Evolutionary conservation across 2,888 invertebrate species (phyloP), one percentile per base, ranked within the genome.

Genomic region (Drosophila meridiana): DNA sequence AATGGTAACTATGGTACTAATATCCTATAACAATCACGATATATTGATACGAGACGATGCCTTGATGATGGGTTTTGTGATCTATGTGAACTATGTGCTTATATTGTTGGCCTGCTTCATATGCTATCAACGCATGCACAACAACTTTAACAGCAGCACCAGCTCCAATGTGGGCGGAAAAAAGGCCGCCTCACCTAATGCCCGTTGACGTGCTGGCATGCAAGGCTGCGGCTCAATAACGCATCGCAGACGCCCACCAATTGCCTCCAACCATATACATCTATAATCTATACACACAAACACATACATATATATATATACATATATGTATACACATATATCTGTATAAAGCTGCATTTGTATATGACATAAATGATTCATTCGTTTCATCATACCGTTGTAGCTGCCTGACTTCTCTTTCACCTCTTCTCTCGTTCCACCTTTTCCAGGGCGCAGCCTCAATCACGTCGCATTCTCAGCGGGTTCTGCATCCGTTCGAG

Each of bases 391-490:
- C 47, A 48, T 45, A 59, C 62, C 62, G 66, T 76, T 69, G 52
- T 45, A 63, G 9, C 56, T 58, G 26, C 40, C 42, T n/a, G 36
- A 26, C 38, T 34, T 14, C n/a, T 28, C 40, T 42, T 9, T 8
- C 20, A 32, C 59, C 32, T 32, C 9, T 3, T 1, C 48, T 20
- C 28, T 42, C 14, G 1, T 36, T 14, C 34, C 4, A 50, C 32
- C 26, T 34, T 30, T 38, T 47, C 61, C 55, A 66, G 50, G 65
- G 30, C 48, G 47, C 69, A 71, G 69, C 81, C 82, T 82, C 80
- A 80, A 82, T 82, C 82, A 82, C 82, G 82, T 79, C 69, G 57
- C 80, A 67, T 67, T 76, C 71, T 63, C 80, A 73, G 73, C 61
- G 67, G 56, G 45, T 70, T 69, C 73, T 76, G 66, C 61, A 78